phyloP scores from a whole-genome alignment of 2,113 vertebrate genomes.

The Recurvirostra avosetta region DNA sequence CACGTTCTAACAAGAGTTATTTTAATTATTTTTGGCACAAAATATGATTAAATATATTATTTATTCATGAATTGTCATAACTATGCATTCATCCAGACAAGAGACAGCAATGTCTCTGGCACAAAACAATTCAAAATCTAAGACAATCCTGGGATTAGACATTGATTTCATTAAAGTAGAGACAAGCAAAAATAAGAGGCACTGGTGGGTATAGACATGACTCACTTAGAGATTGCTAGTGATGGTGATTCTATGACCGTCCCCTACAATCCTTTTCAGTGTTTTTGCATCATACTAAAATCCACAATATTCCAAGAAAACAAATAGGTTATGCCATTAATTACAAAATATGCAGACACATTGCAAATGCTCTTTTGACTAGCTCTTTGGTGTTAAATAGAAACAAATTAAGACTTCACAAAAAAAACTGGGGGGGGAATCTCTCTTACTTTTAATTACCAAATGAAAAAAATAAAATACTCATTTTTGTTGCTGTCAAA shows the following conservation, averaged over 20 bases:
- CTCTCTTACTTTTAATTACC: not conserved
- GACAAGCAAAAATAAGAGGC: not conserved
- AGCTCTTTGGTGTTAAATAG: not conserved
- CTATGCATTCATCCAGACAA: not conserved
- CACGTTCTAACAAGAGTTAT: not conserved
- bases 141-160: not conserved
- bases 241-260: not conserved
- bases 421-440: not conserved
- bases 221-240: not conserved
- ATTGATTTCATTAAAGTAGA: not conserved
- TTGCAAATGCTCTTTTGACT: not conserved
- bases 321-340: not conserved
- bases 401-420: not conserved
- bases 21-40: not conserved
- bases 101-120: not conserved
- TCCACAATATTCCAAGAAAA: constrained; percentile 1
- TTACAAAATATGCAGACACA: constrained; percentile 6
- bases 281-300: not conserved
- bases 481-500: not conserved
- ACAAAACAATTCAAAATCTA: not conserved
- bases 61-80: not conserved
- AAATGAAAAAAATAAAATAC: not conserved
- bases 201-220: not conserved
- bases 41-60: not conserved
- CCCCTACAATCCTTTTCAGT: not conserved